These are phyloP conservation scores for Eupsilia transversa DNA, from an alignment of 2,888 invertebrate species.

Conservation along the genomic window DNA sequence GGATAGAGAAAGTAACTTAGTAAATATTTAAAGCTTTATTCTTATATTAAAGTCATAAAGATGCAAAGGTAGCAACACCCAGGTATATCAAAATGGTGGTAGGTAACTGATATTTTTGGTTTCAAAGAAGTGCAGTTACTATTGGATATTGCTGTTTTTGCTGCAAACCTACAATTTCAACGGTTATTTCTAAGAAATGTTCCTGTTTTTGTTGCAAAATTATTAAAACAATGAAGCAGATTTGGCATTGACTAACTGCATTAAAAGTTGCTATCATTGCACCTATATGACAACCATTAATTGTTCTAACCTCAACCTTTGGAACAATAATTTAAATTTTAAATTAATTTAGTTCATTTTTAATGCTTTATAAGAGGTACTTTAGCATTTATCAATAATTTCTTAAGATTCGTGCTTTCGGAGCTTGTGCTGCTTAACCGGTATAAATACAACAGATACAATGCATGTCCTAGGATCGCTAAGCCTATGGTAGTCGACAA, in stretches of 20 bases:
- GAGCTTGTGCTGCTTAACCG: slow-evolving; percentile 17
- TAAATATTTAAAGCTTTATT: slow-evolving; percentile 28
- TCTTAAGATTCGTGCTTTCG: slow-evolving; percentile 15
- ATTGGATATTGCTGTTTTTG: background rate
- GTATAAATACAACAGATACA: slow-evolving; percentile 29
- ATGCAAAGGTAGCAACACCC: too few species aligned
- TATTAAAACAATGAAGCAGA: background rate
- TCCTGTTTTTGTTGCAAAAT: background rate
- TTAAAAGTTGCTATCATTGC: background rate
- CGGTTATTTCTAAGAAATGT: background rate
- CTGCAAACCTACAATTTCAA: background rate
- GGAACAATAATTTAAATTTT: background rate
- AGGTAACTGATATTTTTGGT: background rate
- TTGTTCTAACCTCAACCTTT: slow-evolving; percentile 17
- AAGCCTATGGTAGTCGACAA: slow-evolving; percentile 65
- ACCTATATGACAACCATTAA: background rate
- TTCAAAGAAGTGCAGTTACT: background rate
- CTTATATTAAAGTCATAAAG: background rate
- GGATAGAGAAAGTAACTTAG: background rate
- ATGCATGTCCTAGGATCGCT: slow-evolving; percentile 64
- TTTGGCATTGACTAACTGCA: background rate
- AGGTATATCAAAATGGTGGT: too few species aligned
- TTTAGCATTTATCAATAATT: background rate
- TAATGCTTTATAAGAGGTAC: slow-evolving; percentile 19
- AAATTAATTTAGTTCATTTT: background rate